Evolutionary conservation across 1,140 invertebrate genomes (phyloP).

Genomic region (Drusus annulatus): DNA sequence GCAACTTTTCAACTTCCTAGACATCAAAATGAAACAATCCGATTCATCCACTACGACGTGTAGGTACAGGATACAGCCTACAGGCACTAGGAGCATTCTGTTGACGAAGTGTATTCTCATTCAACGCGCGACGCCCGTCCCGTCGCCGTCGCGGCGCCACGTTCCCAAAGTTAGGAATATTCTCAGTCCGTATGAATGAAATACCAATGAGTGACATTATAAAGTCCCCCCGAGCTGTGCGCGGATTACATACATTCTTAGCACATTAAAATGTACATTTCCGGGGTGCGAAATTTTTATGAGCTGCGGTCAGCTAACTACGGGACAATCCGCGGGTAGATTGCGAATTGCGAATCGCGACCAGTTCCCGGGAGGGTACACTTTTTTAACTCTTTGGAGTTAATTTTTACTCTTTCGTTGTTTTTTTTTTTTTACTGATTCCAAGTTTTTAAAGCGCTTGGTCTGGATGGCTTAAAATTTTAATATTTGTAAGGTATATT

Average conservation of each 20-base stretch:
- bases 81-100: no score
- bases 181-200: slow-evolving; percentile 49
- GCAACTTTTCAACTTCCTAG: no score
- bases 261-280: slow-evolving; percentile 52
- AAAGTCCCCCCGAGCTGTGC: slow-evolving; percentile 41
- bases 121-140: background rate
- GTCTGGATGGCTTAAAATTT: no score
- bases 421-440: no score
- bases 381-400: background rate
- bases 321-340: slow-evolving; percentile 9
- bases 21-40: no score
- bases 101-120: slow-evolving; percentile 15
- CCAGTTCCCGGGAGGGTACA: background rate
- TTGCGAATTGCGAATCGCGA: slow-evolving; percentile 2
- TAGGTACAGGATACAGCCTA: no score
- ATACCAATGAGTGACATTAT: slow-evolving; percentile 58
- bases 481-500: no score
- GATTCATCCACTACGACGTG: no score
- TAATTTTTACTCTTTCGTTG: background rate
- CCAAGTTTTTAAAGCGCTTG: no score
- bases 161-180: slow-evolving; percentile 31
- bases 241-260: slow-evolving; percentile 52
- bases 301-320: slow-evolving; percentile 39
- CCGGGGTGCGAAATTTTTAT: slow-evolving; percentile 50
- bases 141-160: background rate